These are phyloP conservation scores for Autographa pulchrina DNA, from an alignment of 2,888 invertebrate genomes.

Conservation along the genomic window DNA sequence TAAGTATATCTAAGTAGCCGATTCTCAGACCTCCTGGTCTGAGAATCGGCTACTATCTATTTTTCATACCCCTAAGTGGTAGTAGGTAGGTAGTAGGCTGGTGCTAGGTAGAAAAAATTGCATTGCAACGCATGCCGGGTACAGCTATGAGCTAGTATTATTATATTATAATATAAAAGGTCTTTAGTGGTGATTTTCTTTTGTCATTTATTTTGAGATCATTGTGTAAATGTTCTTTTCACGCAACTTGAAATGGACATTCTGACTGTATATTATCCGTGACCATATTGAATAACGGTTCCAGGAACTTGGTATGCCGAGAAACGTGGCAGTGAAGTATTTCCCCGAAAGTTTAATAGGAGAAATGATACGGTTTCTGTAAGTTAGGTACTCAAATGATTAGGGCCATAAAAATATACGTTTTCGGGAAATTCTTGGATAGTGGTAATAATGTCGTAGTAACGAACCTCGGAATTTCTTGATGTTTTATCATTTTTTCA, in stretches of 20 bases:
- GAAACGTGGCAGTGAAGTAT: constrained; percentile 14
- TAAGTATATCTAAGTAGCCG: too few species aligned
- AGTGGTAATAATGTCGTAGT: not conserved
- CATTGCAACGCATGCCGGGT: too few species aligned
- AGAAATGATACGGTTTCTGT: constrained; percentile 9
- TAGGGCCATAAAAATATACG: constrained; percentile 10
- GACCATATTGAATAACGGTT: not conserved
- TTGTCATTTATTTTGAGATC: not conserved
- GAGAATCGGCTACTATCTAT: too few species aligned
- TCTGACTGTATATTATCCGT: not conserved
- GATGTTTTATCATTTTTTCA: too few species aligned
- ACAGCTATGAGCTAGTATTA: too few species aligned
- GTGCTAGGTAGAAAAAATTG: too few species aligned
- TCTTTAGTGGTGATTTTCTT: not conserved
- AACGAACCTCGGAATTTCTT: too few species aligned
- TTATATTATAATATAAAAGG: too few species aligned
- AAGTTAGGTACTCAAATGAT: constrained; percentile 23
- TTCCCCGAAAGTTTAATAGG: constrained; percentile 21
- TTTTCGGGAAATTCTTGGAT: not conserved
- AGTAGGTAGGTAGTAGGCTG: too few species aligned
- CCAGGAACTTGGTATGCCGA: constrained; percentile 5
- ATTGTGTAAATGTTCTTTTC: not conserved
- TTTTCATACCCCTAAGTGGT: too few species aligned
- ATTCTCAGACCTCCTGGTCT: too few species aligned
- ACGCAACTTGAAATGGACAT: not conserved